A percentile compares a stretch with the other conserved stretches of the same genome.
Conservation (phyloP, 2,113 vertebrate species). For the Chaetops frenatus region DNA sequence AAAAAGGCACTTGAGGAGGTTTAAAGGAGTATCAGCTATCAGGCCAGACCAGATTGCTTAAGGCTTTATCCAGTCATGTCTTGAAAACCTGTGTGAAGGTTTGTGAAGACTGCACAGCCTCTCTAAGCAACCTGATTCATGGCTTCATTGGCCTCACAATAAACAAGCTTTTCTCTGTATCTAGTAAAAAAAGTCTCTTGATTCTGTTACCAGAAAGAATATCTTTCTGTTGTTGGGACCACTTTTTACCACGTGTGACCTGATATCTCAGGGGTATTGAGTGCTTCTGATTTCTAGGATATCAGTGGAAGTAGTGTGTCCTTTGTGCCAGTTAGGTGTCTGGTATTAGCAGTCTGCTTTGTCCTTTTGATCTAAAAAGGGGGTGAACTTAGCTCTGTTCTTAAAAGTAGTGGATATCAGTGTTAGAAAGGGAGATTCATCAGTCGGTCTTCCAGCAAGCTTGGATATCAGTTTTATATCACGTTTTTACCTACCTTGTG, state of each 20-base stretch:
- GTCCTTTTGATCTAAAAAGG: background rate
- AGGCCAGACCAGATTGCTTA: background rate
- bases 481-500: background rate
- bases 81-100: background rate
- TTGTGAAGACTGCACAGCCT: background rate
- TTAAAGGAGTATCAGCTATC: background rate
- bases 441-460: background rate
- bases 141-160: background rate
- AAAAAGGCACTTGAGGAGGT: background rate
- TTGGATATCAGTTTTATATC: background rate
- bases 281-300: background rate
- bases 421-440: background rate
- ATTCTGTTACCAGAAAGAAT: background rate
- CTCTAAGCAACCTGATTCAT: background rate
- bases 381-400: background rate
- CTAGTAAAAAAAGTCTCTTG: background rate
- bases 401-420: background rate
- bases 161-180: background rate
- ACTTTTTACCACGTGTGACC: background rate
- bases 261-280: background rate
- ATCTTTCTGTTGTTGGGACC: background rate
- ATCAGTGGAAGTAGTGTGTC: background rate
- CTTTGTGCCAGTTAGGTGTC: background rate
- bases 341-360: background rate
- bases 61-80: background rate